phyloP scores from a whole-genome alignment of 1,140 invertebrate species.

The Pseudomyrmex pallidus region DNA sequence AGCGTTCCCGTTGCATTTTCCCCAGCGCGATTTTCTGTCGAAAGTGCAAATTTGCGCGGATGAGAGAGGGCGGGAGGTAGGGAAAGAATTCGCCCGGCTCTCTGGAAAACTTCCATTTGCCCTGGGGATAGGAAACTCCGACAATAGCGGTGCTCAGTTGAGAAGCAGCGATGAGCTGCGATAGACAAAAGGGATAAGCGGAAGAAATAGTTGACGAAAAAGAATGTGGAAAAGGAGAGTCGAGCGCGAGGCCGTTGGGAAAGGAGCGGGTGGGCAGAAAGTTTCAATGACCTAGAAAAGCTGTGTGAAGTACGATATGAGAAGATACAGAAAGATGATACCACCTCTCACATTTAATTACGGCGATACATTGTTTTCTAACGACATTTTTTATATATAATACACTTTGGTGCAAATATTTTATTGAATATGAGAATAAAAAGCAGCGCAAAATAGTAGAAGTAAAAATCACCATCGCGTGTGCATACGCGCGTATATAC shows the following conservation, averaged over 20 bases:
- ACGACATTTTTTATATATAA: not conserved
- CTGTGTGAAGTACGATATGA: not conserved
- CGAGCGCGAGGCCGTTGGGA: slow-evolving; percentile 8
- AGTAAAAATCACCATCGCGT: too few relatives aligned
- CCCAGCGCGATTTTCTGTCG: slow-evolving; percentile 26
- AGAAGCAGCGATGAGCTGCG: slow-evolving; percentile 29
- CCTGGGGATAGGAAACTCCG: slow-evolving; percentile 47
- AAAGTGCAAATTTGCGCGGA: slow-evolving; percentile 50
- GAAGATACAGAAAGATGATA: too few relatives aligned
- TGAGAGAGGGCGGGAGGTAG: not conserved
- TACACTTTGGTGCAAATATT: not conserved
- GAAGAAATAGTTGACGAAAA: slow-evolving; percentile 31
- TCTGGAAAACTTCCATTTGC: slow-evolving; percentile 59
- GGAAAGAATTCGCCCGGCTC: slow-evolving; percentile 41
- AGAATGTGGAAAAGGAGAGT: not conserved
- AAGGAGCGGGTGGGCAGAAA: not conserved
- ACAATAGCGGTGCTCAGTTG: slow-evolving; percentile 13
- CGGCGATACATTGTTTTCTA: too few relatives aligned
- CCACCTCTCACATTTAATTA: slow-evolving; percentile 3
- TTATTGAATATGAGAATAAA: not conserved
- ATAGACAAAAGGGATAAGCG: slow-evolving; percentile 36
- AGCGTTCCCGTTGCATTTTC: slow-evolving; percentile 41
- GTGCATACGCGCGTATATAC: not conserved
- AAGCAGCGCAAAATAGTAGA: too few relatives aligned
- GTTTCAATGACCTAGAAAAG: slow-evolving; percentile 17